Base-by-base conservation (phyloP, 1,140 invertebrate species). In the Probaryconus sp. region DNA sequence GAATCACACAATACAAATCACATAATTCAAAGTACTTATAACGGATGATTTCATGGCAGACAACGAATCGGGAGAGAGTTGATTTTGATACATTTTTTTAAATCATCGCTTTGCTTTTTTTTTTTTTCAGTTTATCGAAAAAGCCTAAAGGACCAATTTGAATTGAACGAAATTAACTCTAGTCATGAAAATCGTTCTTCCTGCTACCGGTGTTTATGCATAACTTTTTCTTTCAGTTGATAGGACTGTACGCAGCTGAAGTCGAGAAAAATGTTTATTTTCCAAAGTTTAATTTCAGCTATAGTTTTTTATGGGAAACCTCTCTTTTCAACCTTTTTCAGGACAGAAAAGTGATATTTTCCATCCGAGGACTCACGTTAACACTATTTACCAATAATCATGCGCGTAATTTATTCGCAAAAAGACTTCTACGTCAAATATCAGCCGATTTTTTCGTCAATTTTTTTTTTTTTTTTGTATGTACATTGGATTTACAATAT, bases 131-230 rank as follows among this genome's bases (percentile, higher is more conserved):
- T n/a, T n/a, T n/a, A n/a, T n/a, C n/a, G n/a, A n/a, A n/a, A n/a
- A n/a, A n/a, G n/a, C n/a, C n/a, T n/a, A n/a, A n/a, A n/a, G n/a
- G n/a, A n/a, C n/a, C n/a, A 18, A 47, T 7, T 30, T 26, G 35
- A 30, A 43, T 60, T 69, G 5, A 28, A 35, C 48, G 26, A 55
- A 47, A 55, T 63, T 71, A 50, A 78, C 58, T 85, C 83, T 85
- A 85, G 83, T 83, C 82, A 81, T 77, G 58, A 75, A 71, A 69
- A 70, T 30, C 20, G 45, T 30, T 68, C 43, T 68, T 67, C 38
- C 48, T 9, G 10, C 42, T 11, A 38, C 10, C n/a, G n/a, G n/a
- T n/a, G n/a, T n/a, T n/a, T n/a, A n/a, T n/a, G n/a, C n/a, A n/a
- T n/a, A n/a, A n/a, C n/a, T n/a, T n/a, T n/a, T n/a, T n/a, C n/a